These are phyloP conservation scores for Drosophila rhopaloa DNA, from an alignment of 1,140 invertebrate genomes.

Conservation along the genomic window DNA sequence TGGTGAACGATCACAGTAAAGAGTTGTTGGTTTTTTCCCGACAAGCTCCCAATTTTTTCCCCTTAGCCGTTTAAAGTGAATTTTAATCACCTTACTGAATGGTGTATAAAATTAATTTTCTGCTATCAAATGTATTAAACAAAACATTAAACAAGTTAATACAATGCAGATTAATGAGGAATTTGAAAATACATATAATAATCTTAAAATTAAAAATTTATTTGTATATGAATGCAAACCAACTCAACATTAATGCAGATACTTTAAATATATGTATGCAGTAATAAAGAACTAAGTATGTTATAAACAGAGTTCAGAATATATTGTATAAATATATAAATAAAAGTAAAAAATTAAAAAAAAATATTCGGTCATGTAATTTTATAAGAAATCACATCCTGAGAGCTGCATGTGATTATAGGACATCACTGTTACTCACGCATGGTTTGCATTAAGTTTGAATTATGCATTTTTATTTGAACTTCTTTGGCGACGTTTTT, in stretches of 20 bases:
- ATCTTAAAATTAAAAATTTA: no score
- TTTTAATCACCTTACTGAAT: background rate
- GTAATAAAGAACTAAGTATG: no score
- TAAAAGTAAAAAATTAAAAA: no score
- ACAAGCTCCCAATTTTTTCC: no score
- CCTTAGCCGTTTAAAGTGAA: no score
- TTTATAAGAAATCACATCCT: background rate
- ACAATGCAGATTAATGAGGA: no score
- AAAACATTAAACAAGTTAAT: background rate
- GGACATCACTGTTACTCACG: slow-evolving; percentile 1
- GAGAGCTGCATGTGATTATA: slow-evolving; percentile 3
- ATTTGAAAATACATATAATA: no score
- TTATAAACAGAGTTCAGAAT: no score
- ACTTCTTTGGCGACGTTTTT: slow-evolving; percentile 44
- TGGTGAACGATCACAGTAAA: slow-evolving; percentile 21
- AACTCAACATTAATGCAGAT: no score
- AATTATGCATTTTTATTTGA: slow-evolving; percentile 71
- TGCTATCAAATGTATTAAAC: background rate
- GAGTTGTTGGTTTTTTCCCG: background rate
- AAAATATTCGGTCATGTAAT: background rate
- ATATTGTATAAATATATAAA: no score
- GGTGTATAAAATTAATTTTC: no score
- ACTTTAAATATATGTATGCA: no score
- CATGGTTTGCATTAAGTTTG: slow-evolving; percentile 55
- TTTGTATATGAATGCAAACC: background rate